These are phyloP conservation scores for Poecilia wingei DNA, from an alignment of 2,797 vertebrate genomes.

Conservation along the genomic window DNA sequence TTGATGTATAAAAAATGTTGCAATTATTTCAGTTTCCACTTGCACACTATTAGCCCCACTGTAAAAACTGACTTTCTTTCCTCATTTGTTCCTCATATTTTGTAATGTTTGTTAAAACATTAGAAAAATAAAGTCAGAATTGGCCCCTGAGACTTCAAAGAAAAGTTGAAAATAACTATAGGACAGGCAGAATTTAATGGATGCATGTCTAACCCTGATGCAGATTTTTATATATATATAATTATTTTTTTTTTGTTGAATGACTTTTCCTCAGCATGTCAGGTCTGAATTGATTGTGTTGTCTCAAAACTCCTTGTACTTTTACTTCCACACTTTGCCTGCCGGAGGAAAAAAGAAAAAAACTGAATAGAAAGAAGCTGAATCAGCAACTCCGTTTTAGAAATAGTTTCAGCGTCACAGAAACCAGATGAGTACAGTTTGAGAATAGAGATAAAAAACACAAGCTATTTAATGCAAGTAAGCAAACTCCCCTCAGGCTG, in stretches of 20 bases:
- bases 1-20: background rate
- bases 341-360: background rate
- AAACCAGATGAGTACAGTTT: conserved; percentile 2
- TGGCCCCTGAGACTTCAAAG: background rate
- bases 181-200: background rate
- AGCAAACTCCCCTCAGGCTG: conserved; percentile 1
- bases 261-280: background rate
- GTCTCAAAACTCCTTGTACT: background rate
- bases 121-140: background rate
- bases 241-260: background rate
- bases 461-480: background rate
- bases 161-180: background rate
- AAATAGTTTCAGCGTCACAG: conserved; percentile 6
- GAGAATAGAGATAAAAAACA: background rate
- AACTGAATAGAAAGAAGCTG: conserved; percentile 19
- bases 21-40: background rate
- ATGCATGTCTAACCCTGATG: background rate
- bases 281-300: background rate
- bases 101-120: background rate
- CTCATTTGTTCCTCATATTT: background rate
- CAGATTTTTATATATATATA: background rate
- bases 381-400: conserved; percentile 9
- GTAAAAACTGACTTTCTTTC: background rate
- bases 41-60: background rate
- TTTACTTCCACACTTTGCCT: background rate